These are phyloP conservation scores for Mesocentrotus franciscanus DNA, from an alignment of 53 echinoderm and acorn worm genomes.

Conservation along the genomic window DNA sequence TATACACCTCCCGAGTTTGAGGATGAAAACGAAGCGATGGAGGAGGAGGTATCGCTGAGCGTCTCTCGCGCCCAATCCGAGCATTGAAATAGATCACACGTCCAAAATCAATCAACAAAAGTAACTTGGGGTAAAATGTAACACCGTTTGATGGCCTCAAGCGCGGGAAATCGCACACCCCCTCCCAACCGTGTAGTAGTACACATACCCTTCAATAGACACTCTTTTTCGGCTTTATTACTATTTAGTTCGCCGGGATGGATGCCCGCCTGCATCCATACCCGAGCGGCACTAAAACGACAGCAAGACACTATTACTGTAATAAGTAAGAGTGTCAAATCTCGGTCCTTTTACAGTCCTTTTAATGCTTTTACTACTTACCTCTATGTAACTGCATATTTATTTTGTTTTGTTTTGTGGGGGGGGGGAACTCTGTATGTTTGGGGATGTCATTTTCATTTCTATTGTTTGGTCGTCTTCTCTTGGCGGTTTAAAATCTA, in stretches of 20 bases:
- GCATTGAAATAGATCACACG: constrained; percentile 66
- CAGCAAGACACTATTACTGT: constrained; percentile 22
- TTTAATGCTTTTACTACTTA: neutral
- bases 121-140: constrained; percentile 66
- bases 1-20: neutral
- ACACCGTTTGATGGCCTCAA: constrained; percentile 53
- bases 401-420: neutral
- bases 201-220: neutral
- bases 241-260: neutral
- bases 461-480: no score
- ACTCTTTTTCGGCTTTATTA: constrained; percentile 22
- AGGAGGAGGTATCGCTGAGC: neutral
- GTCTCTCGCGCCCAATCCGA: constrained; percentile 45
- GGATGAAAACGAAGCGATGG: neutral
- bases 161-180: constrained; percentile 62
- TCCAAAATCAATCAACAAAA: constrained; percentile 59
- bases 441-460: no score
- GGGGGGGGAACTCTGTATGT: no score
- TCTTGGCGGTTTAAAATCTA: no score
- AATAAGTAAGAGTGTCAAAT: constrained; percentile 40
- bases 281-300: neutral
- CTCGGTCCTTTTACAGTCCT: neutral
- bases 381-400: neutral
- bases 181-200: neutral
- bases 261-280: neutral